These are phyloP conservation scores for Cygnus buccinator DNA, from an alignment of 2,113 vertebrate genomes.

Conservation along the genomic window DNA sequence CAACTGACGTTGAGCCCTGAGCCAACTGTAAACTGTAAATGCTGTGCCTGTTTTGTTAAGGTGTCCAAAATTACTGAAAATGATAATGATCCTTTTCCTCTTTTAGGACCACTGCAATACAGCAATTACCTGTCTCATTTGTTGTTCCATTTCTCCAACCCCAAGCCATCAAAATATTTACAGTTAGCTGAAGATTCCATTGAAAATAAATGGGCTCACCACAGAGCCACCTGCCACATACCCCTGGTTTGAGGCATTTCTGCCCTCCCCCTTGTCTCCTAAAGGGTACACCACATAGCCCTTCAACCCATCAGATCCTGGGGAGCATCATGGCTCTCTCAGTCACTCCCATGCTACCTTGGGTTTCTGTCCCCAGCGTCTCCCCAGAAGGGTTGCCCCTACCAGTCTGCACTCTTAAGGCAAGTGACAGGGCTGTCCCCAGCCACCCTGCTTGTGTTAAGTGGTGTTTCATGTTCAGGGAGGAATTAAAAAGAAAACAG, in stretches of 20 bases:
- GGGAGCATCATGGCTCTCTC: background rate
- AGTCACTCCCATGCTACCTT: background rate
- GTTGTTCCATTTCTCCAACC: background rate
- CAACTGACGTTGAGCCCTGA: background rate
- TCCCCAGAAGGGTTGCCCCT: background rate
- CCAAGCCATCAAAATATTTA: background rate
- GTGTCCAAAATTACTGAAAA: background rate
- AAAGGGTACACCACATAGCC: background rate
- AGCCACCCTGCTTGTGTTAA: background rate
- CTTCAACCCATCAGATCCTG: background rate
- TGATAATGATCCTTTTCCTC: background rate
- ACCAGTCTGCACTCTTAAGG: background rate
- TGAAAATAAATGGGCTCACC: background rate
- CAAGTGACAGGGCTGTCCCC: background rate
- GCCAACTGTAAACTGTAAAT: background rate
- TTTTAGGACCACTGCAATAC: too few species aligned
- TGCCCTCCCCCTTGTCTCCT: background rate
- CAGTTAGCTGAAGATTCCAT: background rate
- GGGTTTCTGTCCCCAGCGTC: background rate
- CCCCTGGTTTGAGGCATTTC: background rate
- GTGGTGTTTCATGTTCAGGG: background rate
- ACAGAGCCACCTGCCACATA: background rate
- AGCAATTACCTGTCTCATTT: background rate
- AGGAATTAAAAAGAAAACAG: background rate
- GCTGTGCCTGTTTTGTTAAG: background rate